Conservation (phyloP, 2,113 vertebrate species). For the Mirounga angustirostris region DNA sequence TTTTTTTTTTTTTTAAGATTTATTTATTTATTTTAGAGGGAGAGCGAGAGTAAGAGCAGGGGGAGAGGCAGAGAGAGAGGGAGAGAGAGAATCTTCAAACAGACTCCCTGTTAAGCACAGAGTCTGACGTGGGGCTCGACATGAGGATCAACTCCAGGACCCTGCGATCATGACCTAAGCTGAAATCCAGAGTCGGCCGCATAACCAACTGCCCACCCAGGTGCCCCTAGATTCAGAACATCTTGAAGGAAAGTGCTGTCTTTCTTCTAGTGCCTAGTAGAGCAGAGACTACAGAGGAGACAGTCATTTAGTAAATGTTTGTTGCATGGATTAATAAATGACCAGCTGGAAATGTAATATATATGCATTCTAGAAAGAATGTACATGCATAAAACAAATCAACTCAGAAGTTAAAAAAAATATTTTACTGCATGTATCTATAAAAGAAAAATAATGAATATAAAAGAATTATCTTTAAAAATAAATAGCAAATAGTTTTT, state of each 20-base stretch:
- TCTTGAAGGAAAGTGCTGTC: not conserved
- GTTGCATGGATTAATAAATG: not conserved
- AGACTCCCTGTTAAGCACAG: not conserved
- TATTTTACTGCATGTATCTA: not conserved
- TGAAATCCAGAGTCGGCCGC: not conserved
- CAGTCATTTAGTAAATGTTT: not conserved
- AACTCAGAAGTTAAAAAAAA: not conserved
- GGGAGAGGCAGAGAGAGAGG: not conserved
- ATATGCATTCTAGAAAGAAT: not conserved
- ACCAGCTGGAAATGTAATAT: not conserved
- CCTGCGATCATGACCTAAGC: not conserved
- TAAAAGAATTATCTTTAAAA: conserved; percentile 36
- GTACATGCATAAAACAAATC: not conserved
- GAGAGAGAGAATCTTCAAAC: not conserved
- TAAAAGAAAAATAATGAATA: not conserved
- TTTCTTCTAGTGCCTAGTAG: not conserved
- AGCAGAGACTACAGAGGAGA: not conserved
- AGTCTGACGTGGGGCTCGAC: not conserved
- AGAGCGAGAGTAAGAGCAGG: not conserved
- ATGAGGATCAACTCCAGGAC: not conserved
- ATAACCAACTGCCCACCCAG: not conserved
- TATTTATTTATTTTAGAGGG: not conserved
- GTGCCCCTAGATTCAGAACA: not conserved
- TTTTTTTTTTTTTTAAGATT: not conserved
- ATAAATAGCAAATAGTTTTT: not conserved